Conservation (phyloP, 2,797 vertebrate genomes). For the Macropus fuliginosus region DNA sequence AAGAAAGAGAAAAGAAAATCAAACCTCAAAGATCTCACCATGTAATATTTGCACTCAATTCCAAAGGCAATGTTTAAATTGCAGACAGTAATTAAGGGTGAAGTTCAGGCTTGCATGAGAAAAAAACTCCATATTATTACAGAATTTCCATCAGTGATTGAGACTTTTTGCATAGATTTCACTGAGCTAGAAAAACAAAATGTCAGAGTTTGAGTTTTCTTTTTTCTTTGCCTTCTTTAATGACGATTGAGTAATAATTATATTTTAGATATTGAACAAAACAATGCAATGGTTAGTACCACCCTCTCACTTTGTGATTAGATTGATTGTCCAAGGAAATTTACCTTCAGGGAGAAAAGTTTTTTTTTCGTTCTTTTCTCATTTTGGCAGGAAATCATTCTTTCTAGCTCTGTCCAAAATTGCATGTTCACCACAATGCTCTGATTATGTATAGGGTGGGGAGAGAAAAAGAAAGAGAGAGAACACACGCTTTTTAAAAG, state of each 20-base stretch:
- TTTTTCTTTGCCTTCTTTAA: neutral
- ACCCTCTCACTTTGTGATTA: neutral
- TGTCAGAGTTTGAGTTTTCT: neutral
- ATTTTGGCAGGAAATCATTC: conserved; percentile 54
- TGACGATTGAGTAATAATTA: neutral
- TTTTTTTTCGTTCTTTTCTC: conserved; percentile 15
- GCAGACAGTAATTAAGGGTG: neutral
- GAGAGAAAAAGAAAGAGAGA: neutral
- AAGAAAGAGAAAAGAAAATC: neutral
- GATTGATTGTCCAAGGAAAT: conserved; percentile 43
- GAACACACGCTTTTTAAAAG: neutral
- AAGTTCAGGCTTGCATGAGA: neutral
- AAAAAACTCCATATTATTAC: neutral
- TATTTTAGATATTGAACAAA: neutral
- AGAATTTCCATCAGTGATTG: neutral
- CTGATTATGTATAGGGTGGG: neutral
- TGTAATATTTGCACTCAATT: conserved; percentile 11
- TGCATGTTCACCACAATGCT: neutral
- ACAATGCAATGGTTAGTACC: neutral
- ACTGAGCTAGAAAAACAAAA: neutral
- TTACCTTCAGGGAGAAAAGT: neutral
- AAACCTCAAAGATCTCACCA: conserved; percentile 22
- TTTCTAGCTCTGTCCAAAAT: conserved; percentile 17
- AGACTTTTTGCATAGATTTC: neutral
- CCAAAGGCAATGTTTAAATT: conserved; percentile 18